Base-by-base conservation (phyloP, 2,113 vertebrate species). In the Coregonus clupeaformis region DNA sequence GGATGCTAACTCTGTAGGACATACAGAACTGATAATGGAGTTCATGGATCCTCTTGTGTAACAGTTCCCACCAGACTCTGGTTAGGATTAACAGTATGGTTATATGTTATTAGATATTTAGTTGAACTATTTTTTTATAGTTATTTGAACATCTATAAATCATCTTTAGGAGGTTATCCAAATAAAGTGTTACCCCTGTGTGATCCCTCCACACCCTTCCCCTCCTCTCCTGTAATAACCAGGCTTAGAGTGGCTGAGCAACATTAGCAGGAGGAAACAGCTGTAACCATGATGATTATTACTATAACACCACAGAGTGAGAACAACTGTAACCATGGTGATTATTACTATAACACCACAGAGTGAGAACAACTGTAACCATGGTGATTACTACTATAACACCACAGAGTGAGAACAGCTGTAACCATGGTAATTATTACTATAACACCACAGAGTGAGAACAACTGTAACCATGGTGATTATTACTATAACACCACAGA, bases 211-310 rank as follows among this genome's bases (percentile, higher is more conserved):
- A 84, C 89, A 85, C 86, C 86, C 88, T 86, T 90, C 84, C 79
- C 87, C 85, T 90, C 84, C 80, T 86, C 85, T 81, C 82, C 86
- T 91, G 9, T 93, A 93, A 93, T 93, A 90, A 92, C 89, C 78
- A 74, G 89, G 92, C 93, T 92, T 93, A 92, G 91, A 88, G 74
- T 80, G 84, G 85, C 86, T 81, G 80, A 85, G 71, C 57, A 86
- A 88, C 89, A 88, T 92, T 85, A 88, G 88, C 89, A 91, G 89
- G 84, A 89, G 90, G 91, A 93, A 93, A 89, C 91, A 91, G 90
- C 91, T 93, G 92, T 88, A 85, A 86, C 87, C 83, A 92, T 88
- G 89, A 89, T 92, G 89, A 92, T 93, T 92, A 93, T 89, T 87
- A 90, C 83, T 85, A 89, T 87, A 91, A 86, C 64, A 75, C 87